Base-by-base conservation (phyloP, 2,888 invertebrate species). In the Rhamnusium bicolor region DNA sequence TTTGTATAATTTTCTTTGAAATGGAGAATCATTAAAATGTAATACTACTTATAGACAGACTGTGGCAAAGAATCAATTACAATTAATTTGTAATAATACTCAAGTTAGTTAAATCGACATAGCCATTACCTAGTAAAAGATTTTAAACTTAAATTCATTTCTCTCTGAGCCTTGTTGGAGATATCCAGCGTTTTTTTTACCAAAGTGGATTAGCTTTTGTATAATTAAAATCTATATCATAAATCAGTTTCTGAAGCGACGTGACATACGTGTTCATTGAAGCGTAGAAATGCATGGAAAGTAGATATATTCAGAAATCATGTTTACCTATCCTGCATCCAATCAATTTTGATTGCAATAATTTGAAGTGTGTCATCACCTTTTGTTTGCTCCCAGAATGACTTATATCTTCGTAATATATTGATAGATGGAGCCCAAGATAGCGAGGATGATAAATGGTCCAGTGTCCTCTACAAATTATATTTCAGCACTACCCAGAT, bases 341-440 rank as follows among this genome's bases (percentile, higher is more conserved):
- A 58, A 58, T 58, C 58, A 32, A 7, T 27, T 58, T 18, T 58
- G 32, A 54, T 24, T 54, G 24, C 8, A 56, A 27, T 56, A 56
- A 56, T 27, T 14, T 56, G 56, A 56, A 27, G 29, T 29, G 18
- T 58, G 58, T 46, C 65, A 65, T 65, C 65, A 6, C 32, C 27
- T 53, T 65, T 65, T 65, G 32, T 65, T 65, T 32, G 29, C 80
- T 80, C 76, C 77, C 73, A 71, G 75, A 72, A 81, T 78, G 81
- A 81, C 81, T 81, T 82, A 82, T 79, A 82, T 77, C 81, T 79
- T 74, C 75, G 78, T 82, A 81, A 82, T 81, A 75, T 78, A 82
- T 82, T 82, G 82, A 83, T 82, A 82, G 82, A 83, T 82, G 80
- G 77, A 79, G 76, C 71, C n/a, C 78, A 77, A 78, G 82, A 80